Conservation (phyloP, 2,888 invertebrate species). For the Unio pictorum region DNA sequence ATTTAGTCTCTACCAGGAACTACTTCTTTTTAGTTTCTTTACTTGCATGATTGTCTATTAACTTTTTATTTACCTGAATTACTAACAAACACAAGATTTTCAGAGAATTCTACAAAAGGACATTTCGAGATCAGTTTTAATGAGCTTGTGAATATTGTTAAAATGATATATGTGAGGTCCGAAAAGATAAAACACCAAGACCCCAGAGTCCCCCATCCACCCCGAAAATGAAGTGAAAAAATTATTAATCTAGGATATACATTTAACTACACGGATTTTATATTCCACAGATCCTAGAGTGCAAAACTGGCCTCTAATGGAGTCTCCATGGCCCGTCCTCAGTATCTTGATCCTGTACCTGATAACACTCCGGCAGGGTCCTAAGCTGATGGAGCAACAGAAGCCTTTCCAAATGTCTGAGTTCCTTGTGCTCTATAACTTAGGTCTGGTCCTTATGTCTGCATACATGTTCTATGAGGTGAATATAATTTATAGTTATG, state of each 20-base stretch:
- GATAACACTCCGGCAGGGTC: conserved; percentile 46
- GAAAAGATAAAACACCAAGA: not conserved
- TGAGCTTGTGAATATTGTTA: too few species aligned
- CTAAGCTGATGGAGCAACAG: conserved; percentile 48
- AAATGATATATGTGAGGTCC: not conserved
- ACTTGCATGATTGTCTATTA: too few species aligned
- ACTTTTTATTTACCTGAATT: too few species aligned
- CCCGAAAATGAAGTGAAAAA: not conserved
- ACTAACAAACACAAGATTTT: too few species aligned
- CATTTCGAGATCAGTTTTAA: too few species aligned
- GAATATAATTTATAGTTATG: conserved; percentile 1
- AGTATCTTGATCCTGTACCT: conserved; percentile 49
- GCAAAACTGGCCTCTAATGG: conserved; percentile 56
- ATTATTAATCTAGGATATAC: not conserved
- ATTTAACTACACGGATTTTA: not conserved
- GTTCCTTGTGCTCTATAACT: conserved; percentile 50
- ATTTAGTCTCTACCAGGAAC: too few species aligned
- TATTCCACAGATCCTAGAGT: conserved; percentile 51
- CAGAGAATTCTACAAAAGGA: too few species aligned
- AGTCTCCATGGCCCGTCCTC: conserved; percentile 43
- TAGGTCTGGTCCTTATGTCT: conserved; percentile 49
- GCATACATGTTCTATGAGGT: conserved; percentile 61
- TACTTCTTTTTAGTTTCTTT: too few species aligned
- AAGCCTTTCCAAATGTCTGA: conserved; percentile 38
- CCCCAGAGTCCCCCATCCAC: too few species aligned